A percentile compares a stretch with the other conserved stretches of the same genome.
These are phyloP conservation scores for Gallirallus australis DNA, from an alignment of 2,797 vertebrate genomes.

Conservation along the genomic window DNA sequence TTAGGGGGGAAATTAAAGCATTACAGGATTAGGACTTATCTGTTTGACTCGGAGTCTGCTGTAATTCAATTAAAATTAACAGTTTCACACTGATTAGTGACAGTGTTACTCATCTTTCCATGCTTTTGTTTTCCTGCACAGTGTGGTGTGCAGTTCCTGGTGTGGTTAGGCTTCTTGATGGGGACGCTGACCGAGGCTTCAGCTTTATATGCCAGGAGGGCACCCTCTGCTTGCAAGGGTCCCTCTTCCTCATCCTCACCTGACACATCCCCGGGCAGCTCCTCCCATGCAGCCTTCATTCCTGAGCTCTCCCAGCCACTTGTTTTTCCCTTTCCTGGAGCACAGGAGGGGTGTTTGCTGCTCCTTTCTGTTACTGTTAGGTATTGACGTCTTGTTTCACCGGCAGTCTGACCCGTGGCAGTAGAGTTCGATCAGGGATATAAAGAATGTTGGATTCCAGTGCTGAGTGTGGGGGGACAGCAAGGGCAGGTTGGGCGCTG, in stretches of 20 bases:
- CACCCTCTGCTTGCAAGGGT: not conserved
- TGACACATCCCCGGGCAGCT: too few species aligned
- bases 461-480: not conserved
- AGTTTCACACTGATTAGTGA: constrained; percentile 44
- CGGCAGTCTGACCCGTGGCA: not conserved
- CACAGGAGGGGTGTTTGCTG: not conserved
- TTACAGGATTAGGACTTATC: constrained; percentile 46
- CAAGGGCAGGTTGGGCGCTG: not conserved
- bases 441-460: not conserved
- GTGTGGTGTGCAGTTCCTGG: not conserved
- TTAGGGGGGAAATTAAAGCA: constrained; percentile 54
- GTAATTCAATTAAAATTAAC: constrained; percentile 53
- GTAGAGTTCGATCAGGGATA: not conserved
- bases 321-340: not conserved
- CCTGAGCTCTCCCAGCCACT: not conserved
- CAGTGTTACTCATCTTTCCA: not conserved
- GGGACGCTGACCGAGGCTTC: not conserved
- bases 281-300: not conserved
- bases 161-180: not conserved
- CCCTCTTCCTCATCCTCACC: not conserved
- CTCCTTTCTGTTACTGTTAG: not conserved
- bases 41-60: not conserved
- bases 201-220: not conserved
- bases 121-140: constrained; percentile 11
- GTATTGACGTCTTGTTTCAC: not conserved